Percentiles rank a stretch among this genome's conserved stretches.
These are phyloP conservation scores for Epinephelus malabaricus DNA, from an alignment of 2,797 vertebrate species.

Conservation along the genomic window DNA sequence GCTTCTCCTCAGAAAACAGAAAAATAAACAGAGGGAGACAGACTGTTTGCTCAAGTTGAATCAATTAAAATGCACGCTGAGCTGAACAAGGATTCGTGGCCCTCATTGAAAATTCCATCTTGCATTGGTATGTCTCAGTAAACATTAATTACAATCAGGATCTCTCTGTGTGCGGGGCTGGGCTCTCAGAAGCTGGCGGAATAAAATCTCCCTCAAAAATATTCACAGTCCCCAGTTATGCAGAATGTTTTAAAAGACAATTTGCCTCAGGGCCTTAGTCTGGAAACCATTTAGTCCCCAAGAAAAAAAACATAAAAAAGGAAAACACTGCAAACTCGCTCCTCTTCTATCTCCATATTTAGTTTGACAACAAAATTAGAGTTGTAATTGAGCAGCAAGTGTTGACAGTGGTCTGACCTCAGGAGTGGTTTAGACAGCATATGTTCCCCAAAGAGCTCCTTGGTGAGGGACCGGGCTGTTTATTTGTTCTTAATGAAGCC, in stretches of 20 bases:
- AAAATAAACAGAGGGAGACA: slow-evolving; percentile 73
- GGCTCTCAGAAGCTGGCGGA: slow-evolving; percentile 21
- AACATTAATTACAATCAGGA: slow-evolving; percentile 82
- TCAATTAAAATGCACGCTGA: slow-evolving; percentile 78
- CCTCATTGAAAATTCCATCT: slow-evolving; percentile 76
- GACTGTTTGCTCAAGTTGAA: slow-evolving; percentile 83
- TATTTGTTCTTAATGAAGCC: slow-evolving; percentile 78
- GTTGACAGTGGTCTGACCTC: slow-evolving; percentile 71
- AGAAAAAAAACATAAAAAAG: slow-evolving; percentile 9
- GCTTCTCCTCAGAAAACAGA: slow-evolving; percentile 55
- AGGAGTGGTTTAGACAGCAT: slow-evolving; percentile 51
- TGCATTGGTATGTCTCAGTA: slow-evolving; percentile 73
- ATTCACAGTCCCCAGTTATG: slow-evolving; percentile 24
- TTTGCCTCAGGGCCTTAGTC: slow-evolving; percentile 42
- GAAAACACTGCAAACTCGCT: slow-evolving; percentile 17
- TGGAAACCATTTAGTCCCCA: slow-evolving; percentile 62
- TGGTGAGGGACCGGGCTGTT: slow-evolving; percentile 58
- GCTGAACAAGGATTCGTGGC: slow-evolving; percentile 56
- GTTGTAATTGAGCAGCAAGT: slow-evolving; percentile 72
- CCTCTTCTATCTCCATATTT: slow-evolving; percentile 55
- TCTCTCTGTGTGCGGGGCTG: slow-evolving; percentile 45
- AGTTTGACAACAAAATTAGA: slow-evolving; percentile 70
- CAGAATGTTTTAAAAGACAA: slow-evolving; percentile 45
- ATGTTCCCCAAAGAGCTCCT: slow-evolving; percentile 59
- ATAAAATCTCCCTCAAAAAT: slow-evolving; percentile 58